Base-by-base conservation (phyloP, 2,888 invertebrate genomes). In the Thera obeliscata region DNA sequence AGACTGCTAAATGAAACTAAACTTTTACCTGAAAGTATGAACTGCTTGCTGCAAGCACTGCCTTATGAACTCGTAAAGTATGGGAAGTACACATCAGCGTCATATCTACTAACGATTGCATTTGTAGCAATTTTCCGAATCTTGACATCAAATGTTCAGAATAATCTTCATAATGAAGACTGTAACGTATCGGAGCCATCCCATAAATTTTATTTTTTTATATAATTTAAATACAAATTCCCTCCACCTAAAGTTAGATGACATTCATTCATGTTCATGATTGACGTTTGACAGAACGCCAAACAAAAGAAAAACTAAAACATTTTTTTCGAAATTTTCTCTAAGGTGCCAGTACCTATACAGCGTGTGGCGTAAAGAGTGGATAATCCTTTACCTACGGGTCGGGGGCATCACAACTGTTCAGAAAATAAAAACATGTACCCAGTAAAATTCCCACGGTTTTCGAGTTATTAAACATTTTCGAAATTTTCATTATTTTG, bases 31-130 rank as follows among this genome's bases (percentile, higher is more conserved):
- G 95, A 88, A 96, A 96, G 84, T 96, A 96, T 55, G 95, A 94
- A 87, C 96, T 96, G 84, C 95, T 95, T 8, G 96, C 96, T 66
- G 96, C 96, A 70, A 96, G 91, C 70, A 96, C 95, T 71, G 95
- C 95, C 88, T 96, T 96, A 81, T 96, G 96, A 57, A 96, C 96
- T 82, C 96, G 95, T 76, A 96, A 93, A 76, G 96, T 95, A 82
- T 96, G 96, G 58, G 95, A 96, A 79, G 96, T 96, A 82, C 96
- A 96, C 93, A 96, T 95, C 56, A 96, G 94, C 61, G 96, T 96
- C 86, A 96, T 95, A 84, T 96, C 96, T 54, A 96, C 96, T 72
- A 96, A 91, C 67, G 95, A 95, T 84, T 96, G 96, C 83, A 95
- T 95, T 88, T 96, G 96, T 81, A 96, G 93, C 54, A 96, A 90